Base-by-base conservation (phyloP, 2,888 invertebrate species). In the Ypsolopha sequella region DNA sequence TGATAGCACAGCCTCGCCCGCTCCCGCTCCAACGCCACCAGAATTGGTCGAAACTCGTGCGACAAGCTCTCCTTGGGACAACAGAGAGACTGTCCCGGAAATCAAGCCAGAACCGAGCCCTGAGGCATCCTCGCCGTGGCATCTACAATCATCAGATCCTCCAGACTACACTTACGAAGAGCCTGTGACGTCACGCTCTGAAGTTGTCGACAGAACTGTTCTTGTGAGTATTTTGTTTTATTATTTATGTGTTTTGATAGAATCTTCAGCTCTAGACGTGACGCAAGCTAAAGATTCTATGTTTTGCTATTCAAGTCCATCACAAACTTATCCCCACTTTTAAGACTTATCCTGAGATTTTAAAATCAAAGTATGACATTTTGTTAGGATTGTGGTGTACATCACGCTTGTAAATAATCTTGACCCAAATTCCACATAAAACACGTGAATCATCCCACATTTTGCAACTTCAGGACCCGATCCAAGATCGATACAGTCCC, bases 401-500 rank as follows among this genome's bases (percentile, higher is more conserved):
- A 70, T 76, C 69, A 63, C 68, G 24, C 24, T 24, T 24, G 24
- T 24, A 24, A 24, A 24, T 24, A 24, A 24, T 24, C 24, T 24
- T 24, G 24, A 24, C 24, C 24, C 24, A 24, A 24, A 24, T 24
- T 24, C 24, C 24, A 24, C 24, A 24, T 24, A 24, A 24, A 14
- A 43, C 43, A 8, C 8, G 35, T 33, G 14, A 13, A 9, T 45
- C 24, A 41, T 43, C 36, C 11, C 36, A 71, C 67, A 67, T 82
- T 85, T 81, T 84, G 73, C 75, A 73, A 77, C 84, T 80, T 70
- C 86, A 86, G 86, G 86, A 80, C 59, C 71, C 81, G 69, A 80
- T 87, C 70, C 81, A 79, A 72, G 87, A 85, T 80, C 80, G 85
- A 68, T 87, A 87, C 85, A 87, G 87, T 79, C 87, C 87, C 70